phyloP scores from a whole-genome alignment of 2,797 vertebrate species.

The Anabas testudineus region DNA sequence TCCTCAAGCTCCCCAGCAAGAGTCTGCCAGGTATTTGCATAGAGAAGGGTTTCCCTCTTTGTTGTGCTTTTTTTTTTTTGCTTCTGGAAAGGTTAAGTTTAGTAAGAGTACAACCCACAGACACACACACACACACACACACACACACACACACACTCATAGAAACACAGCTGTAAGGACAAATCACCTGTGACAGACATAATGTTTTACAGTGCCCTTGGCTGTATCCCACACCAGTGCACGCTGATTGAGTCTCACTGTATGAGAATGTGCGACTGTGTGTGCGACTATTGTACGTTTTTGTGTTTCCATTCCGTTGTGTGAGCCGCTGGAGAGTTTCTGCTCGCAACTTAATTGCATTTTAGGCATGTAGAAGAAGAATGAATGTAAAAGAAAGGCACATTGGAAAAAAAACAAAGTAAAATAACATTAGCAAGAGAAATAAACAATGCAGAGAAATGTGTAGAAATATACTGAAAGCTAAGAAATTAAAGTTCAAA shows the following conservation, averaged over 20 bases:
- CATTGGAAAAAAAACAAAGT: background rate
- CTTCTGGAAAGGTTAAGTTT: slow-evolving; percentile 69
- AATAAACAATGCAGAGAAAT: background rate
- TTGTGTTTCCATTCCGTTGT: background rate
- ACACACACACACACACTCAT: background rate
- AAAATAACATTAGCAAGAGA: background rate
- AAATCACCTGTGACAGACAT: slow-evolving; percentile 69
- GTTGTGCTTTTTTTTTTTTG: slow-evolving; percentile 63
- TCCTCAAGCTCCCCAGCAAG: slow-evolving; percentile 58
- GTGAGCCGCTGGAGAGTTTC: slow-evolving; percentile 16
- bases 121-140: background rate
- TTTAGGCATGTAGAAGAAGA: background rate
- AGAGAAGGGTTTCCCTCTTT: slow-evolving; percentile 79
- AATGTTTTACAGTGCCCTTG: slow-evolving; percentile 35
- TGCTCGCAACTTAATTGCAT: slow-evolving; percentile 19
- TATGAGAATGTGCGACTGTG: background rate
- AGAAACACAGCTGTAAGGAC: slow-evolving; percentile 52
- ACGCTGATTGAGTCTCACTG: slow-evolving; percentile 17
- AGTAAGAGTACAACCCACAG: slow-evolving; percentile 44
- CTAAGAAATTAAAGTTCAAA: background rate
- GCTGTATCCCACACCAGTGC: slow-evolving; percentile 28
- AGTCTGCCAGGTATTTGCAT: slow-evolving; percentile 81
- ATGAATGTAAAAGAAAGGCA: background rate
- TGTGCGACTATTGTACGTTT: slow-evolving; percentile 4
- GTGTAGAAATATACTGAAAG: background rate